These are phyloP conservation scores for Phymatocera aterrima DNA, from an alignment of 2,888 invertebrate species.

Conservation along the genomic window DNA sequence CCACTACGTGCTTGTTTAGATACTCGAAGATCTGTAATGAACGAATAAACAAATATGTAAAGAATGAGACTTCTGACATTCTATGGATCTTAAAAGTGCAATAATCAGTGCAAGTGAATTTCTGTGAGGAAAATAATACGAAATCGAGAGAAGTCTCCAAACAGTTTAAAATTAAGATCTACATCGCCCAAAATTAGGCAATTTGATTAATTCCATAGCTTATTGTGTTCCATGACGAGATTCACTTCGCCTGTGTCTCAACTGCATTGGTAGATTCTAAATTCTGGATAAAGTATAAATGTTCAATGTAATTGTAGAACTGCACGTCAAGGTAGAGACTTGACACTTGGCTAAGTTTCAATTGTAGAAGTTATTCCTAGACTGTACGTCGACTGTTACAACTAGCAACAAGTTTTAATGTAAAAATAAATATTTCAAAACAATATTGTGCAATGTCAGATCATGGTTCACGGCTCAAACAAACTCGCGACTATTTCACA, in stretches of 20 bases:
- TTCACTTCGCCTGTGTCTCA: too few relatives aligned
- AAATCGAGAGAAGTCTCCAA: too few relatives aligned
- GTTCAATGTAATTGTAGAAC: background rate
- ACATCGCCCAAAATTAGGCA: too few relatives aligned
- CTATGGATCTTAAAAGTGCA: too few relatives aligned
- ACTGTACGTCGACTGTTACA: background rate
- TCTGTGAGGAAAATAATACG: too few relatives aligned
- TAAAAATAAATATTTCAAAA: background rate
- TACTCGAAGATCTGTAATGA: constrained; percentile 90
- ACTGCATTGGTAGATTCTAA: too few relatives aligned
- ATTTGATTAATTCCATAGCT: too few relatives aligned
- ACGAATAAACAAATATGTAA: constrained; percentile 44
- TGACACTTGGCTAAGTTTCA: constrained; percentile 41
- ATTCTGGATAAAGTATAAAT: background rate
- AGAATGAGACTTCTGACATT: background rate
- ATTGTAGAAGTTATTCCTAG: constrained; percentile 43
- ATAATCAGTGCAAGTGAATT: too few relatives aligned
- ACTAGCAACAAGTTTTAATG: background rate
- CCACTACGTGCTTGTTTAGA: constrained; percentile 96
- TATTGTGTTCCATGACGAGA: too few relatives aligned
- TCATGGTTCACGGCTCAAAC: too few relatives aligned
- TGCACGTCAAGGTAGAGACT: constrained; percentile 1
- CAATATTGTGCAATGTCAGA: background rate
- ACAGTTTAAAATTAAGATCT: too few relatives aligned
- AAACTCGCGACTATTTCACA: too few relatives aligned